Conservation (phyloP, 1,140 invertebrate species). For the Aphidius gifuensis region DNA sequence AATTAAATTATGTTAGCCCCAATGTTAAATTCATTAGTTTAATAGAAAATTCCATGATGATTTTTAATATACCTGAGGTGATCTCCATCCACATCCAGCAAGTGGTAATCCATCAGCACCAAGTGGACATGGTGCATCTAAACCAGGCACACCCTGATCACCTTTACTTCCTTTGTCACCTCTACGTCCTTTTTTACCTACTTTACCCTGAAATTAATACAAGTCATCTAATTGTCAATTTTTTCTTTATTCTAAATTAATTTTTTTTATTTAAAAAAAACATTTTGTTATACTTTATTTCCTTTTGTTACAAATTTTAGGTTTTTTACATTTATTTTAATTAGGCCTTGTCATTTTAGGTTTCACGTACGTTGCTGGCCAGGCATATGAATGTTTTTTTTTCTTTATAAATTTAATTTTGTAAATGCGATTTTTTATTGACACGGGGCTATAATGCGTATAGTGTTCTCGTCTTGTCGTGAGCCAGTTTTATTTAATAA, state of each 20-base stretch:
- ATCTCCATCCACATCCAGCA: conserved; percentile 91
- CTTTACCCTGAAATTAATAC: conserved; percentile 65
- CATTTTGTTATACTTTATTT: no score
- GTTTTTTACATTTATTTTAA: no score
- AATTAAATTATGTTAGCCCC: neutral
- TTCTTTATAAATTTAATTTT: conserved; percentile 13
- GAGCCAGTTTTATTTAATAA: conserved; percentile 11
- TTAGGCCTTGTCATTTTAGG: neutral
- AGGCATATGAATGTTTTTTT: conserved; percentile 31
- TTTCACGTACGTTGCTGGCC: conserved; percentile 44
- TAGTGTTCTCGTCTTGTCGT: conserved; percentile 28
- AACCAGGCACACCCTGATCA: conserved; percentile 90
- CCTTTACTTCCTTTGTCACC: conserved; percentile 90
- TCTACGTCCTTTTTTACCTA: conserved; percentile 84
- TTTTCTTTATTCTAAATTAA: conserved; percentile 13
- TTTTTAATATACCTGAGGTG: conserved; percentile 65
- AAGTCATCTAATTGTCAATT: conserved; percentile 23
- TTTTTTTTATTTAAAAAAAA: neutral
- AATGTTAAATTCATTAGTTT: neutral
- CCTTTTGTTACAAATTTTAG: no score
- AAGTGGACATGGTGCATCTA: conserved; percentile 95
- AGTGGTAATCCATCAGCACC: conserved; percentile 90
- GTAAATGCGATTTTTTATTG: conserved; percentile 9
- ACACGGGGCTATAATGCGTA: conserved; percentile 15
- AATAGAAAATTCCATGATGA: neutral